Evolutionary conservation across 2,797 vertebrate genomes (phyloP).

Genomic region (Sphenopsis melanotis): DNA sequence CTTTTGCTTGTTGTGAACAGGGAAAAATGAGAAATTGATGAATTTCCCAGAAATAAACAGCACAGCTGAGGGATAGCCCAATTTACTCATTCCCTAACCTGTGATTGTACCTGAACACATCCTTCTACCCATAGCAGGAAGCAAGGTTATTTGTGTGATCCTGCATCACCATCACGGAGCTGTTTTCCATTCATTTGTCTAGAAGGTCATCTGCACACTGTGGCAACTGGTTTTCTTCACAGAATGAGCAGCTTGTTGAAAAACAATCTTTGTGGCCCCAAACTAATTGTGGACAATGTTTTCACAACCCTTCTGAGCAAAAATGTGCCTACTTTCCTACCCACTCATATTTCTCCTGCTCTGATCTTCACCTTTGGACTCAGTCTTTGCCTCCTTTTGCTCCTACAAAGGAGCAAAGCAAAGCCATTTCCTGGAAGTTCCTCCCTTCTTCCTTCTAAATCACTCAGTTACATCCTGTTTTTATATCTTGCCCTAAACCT

Average conservation of each 20-base stretch:
- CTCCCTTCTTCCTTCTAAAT: conserved; percentile 57
- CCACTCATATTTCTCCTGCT: conserved; percentile 16
- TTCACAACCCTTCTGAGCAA: background rate
- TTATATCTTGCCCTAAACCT: conserved; percentile 62
- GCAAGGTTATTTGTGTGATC: background rate
- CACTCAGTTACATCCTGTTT: conserved; percentile 57
- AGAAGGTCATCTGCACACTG: background rate
- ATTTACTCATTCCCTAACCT: background rate
- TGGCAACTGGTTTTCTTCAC: background rate
- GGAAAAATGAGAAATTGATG: background rate
- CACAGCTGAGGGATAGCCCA: background rate
- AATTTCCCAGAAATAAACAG: background rate
- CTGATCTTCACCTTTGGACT: conserved; percentile 20
- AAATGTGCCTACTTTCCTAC: background rate
- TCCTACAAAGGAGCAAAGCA: background rate
- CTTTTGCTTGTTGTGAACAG: background rate
- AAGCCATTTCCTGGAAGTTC: conserved; percentile 41
- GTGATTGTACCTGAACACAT: background rate
- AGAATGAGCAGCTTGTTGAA: background rate
- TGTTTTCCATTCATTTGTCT: background rate
- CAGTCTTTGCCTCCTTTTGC: conserved; percentile 10
- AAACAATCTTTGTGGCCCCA: background rate
- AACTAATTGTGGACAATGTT: background rate
- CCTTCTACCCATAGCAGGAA: background rate
- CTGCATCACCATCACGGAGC: background rate